Evolutionary conservation across 2,797 vertebrate genomes (phyloP).

Genomic region (Masticophis lateralis): DNA sequence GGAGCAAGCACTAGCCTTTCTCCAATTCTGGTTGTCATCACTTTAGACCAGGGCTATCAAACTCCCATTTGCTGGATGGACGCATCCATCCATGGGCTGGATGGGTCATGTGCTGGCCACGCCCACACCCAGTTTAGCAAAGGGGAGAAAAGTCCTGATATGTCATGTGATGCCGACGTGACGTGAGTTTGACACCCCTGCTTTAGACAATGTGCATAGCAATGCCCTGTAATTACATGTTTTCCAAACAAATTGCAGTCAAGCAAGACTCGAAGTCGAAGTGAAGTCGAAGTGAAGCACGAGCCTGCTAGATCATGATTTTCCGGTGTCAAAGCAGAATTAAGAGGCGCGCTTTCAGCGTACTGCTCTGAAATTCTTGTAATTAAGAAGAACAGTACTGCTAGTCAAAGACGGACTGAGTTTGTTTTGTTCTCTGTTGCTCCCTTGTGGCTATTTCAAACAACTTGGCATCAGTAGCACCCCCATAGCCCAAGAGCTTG

Average conservation of each 20-base stretch:
- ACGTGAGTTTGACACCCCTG: no score
- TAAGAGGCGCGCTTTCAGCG: background rate
- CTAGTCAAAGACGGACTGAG: background rate
- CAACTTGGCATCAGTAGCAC: background rate
- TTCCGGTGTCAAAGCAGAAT: background rate
- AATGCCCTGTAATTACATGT: background rate
- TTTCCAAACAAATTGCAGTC: background rate
- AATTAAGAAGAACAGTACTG: background rate
- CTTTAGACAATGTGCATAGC: background rate
- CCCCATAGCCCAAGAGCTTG: background rate
- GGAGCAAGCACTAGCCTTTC: background rate
- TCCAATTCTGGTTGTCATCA: background rate
- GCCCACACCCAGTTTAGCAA: no score
- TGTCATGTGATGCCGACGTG: no score
- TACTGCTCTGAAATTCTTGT: background rate
- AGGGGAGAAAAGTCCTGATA: no score
- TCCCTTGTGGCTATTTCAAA: conserved; percentile 40
- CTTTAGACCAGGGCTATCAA: background rate
- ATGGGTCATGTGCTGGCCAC: no score
- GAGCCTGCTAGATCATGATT: background rate
- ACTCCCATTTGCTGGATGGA: no score
- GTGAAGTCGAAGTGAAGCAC: background rate
- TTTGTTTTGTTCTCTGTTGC: conserved; percentile 13
- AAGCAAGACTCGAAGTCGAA: no score
- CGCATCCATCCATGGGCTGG: no score